phyloP scores from a whole-genome alignment of 2,797 vertebrate species.

The Poecilia wingei region DNA sequence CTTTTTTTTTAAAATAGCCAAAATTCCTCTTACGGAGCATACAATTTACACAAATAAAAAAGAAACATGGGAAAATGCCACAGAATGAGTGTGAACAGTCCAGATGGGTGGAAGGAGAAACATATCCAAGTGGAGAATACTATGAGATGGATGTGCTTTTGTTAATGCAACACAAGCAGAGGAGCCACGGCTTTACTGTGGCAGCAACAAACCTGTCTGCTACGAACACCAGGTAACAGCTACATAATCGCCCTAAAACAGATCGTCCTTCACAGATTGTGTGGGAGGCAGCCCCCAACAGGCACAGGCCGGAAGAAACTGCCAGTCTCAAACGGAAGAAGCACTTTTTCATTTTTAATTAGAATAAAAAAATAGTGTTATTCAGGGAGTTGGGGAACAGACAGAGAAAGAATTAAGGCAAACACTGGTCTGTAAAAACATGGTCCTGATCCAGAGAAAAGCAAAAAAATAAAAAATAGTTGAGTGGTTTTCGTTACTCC shows the following conservation, averaged over 20 bases:
- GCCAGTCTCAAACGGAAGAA: slow-evolving; percentile 72
- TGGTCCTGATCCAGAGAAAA: slow-evolving; percentile 72
- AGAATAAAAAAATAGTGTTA: slow-evolving; percentile 67
- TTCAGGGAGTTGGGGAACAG: slow-evolving; percentile 72
- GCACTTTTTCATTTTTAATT: slow-evolving; percentile 50
- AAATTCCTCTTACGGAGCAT: slow-evolving; percentile 95
- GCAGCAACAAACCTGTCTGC: slow-evolving; percentile 78
- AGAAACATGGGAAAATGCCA: slow-evolving; percentile 79
- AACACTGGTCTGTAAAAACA: slow-evolving; percentile 84
- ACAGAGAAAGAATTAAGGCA: slow-evolving; percentile 79
- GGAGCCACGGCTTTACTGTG: slow-evolving; percentile 69
- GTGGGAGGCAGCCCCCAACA: slow-evolving; percentile 58
- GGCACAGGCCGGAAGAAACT: slow-evolving; percentile 47
- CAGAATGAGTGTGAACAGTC: slow-evolving; percentile 74
- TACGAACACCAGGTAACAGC: slow-evolving; percentile 82
- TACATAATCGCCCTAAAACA: slow-evolving; percentile 82
- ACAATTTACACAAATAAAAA: slow-evolving; percentile 91
- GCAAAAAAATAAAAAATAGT: slow-evolving; percentile 52
- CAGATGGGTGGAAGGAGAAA: slow-evolving; percentile 68
- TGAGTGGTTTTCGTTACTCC: slow-evolving; percentile 82
- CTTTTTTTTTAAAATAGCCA: slow-evolving; percentile 90
- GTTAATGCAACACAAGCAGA: slow-evolving; percentile 72
- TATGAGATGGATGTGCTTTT: slow-evolving; percentile 77
- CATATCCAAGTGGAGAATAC: slow-evolving; percentile 69
- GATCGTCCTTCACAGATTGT: slow-evolving; percentile 86